Evolutionary conservation across 2,888 invertebrate species (phyloP).

Genomic region (Trissolcus japonicus): DNA sequence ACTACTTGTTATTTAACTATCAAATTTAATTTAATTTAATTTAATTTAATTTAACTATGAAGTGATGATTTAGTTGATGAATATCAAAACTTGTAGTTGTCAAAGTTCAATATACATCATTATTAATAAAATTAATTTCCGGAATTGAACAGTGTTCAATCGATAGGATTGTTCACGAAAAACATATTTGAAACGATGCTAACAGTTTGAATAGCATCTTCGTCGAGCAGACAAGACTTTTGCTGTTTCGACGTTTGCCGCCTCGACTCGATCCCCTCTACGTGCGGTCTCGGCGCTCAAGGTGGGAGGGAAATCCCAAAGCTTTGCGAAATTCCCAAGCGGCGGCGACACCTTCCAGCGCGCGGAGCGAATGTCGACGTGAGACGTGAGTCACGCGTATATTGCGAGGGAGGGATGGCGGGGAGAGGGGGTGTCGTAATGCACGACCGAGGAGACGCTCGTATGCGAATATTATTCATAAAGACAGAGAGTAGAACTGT

Average conservation of each 20-base stretch:
- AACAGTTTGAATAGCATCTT: constrained; percentile 58
- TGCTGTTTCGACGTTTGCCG: constrained; percentile 62
- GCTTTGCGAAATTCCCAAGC: constrained; percentile 73
- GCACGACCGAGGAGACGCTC: constrained; percentile 38
- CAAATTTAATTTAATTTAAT: too few species aligned
- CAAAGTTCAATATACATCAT: not conserved
- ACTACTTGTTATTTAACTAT: too few species aligned
- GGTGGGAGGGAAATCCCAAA: constrained; percentile 66
- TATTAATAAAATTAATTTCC: not conserved
- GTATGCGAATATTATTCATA: constrained; percentile 48
- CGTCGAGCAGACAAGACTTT: constrained; percentile 73
- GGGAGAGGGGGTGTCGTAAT: constrained; percentile 26
- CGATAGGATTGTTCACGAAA: constrained; percentile 15
- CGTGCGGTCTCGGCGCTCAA: constrained; percentile 42
- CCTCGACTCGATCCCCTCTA: constrained; percentile 57
- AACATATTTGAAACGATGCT: constrained; percentile 24
- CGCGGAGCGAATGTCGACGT: constrained; percentile 61
- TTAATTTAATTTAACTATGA: too few species aligned
- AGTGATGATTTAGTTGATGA: too few species aligned
- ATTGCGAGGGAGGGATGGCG: constrained; percentile 38
- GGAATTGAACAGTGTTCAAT: constrained; percentile 6
- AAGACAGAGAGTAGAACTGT: constrained; percentile 22
- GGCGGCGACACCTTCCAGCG: constrained; percentile 72
- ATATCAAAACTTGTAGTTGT: too few species aligned
- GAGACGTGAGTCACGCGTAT: constrained; percentile 70